These are phyloP conservation scores for Drosophila auraria DNA, from an alignment of 1,140 invertebrate species.

Conservation along the genomic window DNA sequence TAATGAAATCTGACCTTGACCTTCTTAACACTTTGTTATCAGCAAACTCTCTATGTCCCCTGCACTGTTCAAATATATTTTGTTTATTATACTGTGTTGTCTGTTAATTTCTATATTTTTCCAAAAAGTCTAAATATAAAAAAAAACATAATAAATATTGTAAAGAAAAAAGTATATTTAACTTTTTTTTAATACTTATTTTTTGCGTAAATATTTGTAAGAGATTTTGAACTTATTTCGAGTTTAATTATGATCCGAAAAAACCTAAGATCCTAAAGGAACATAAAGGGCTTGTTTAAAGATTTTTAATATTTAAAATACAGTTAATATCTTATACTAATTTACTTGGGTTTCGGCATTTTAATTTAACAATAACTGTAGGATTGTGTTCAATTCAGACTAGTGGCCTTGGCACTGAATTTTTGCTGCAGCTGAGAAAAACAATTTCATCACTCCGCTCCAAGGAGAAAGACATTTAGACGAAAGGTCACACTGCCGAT, in stretches of 20 bases:
- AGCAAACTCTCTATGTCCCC: not conserved
- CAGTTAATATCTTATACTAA: not conserved
- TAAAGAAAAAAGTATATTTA: not conserved
- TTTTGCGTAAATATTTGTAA: no score
- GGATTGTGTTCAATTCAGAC: not conserved
- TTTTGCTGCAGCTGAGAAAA: not conserved
- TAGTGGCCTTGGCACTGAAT: slow-evolving; percentile 8
- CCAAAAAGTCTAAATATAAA: no score
- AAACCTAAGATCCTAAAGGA: not conserved
- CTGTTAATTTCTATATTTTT: not conserved
- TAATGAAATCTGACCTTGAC: not conserved
- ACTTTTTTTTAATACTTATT: no score
- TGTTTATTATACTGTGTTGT: not conserved
- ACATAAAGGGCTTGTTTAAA: no score
- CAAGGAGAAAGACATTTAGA: slow-evolving; percentile 10
- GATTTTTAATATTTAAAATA: not conserved
- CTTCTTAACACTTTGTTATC: slow-evolving; percentile 24
- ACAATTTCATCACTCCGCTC: slow-evolving; percentile 28
- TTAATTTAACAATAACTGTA: not conserved
- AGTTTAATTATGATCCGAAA: not conserved
- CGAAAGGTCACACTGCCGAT: slow-evolving; percentile 28
- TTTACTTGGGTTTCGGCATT: not conserved
- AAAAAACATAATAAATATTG: no score
- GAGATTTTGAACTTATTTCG: no score
- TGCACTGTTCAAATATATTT: not conserved